phyloP scores from a whole-genome alignment of 1,140 invertebrate genomes.

The Orchesella cincta region DNA sequence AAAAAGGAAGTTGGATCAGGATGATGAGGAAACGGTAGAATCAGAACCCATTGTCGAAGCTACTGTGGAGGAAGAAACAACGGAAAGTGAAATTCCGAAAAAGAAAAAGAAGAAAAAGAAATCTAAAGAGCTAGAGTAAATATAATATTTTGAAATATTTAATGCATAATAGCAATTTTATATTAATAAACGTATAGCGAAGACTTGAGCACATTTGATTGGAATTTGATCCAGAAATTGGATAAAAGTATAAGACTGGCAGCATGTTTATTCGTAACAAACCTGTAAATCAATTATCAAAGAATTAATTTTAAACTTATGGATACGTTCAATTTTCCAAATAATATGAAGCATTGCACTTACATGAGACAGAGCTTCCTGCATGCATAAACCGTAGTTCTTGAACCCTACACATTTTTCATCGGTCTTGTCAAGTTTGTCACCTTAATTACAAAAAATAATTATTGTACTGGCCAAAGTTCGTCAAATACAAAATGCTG shows the following conservation, averaged over 20 bases:
- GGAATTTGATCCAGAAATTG: no score
- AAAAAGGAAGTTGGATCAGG: slow-evolving; percentile 20
- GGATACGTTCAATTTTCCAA: neutral
- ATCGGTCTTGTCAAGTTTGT: slow-evolving; percentile 34
- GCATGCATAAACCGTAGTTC: slow-evolving; percentile 36
- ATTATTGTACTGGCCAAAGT: neutral
- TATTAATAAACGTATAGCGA: no score
- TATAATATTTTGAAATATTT: no score
- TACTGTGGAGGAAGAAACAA: neutral
- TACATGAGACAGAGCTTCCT: slow-evolving; percentile 39
- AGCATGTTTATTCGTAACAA: neutral
- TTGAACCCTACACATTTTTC: slow-evolving; percentile 27
- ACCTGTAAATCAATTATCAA: neutral
- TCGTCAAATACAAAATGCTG: neutral
- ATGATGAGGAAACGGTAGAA: neutral
- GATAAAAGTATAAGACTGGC: no score
- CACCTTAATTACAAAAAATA: slow-evolving; percentile 21
- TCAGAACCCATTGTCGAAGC: neutral
- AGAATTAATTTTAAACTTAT: neutral
- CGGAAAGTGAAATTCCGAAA: slow-evolving; percentile 10
- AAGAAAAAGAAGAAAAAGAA: slow-evolving; percentile 30
- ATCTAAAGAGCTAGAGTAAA: no score
- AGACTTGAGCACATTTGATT: no score
- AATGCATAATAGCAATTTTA: no score
- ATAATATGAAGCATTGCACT: slow-evolving; percentile 16